Evolutionary conservation across 2,113 vertebrate genomes (phyloP), one percentile per base, ranked within the genome.

Genomic region (Podarcis muralis): DNA sequence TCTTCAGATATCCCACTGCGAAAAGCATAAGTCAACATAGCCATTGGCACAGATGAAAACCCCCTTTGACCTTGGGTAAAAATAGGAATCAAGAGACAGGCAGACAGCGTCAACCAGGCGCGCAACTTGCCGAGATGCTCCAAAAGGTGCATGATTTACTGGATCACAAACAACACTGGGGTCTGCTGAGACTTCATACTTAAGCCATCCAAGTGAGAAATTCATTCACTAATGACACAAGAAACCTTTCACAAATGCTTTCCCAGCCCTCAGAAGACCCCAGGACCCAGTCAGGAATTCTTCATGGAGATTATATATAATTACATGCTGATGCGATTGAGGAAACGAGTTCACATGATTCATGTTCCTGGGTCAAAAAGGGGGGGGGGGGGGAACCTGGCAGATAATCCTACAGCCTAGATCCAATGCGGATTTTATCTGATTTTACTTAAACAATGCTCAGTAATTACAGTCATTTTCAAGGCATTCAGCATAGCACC

Each of bases 291-390:
- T 75, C n/a, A 71, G 40, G 75, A 89, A 89, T 71, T 78, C 66
- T 71, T 83, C 32, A 20, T 3, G 62, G 88, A 92, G 91, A 88
- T 79, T 91, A 90, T 25, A 0, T 53, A 35, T 76, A 86, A 90
- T 84, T 84, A 83, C 91, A 92, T 93, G 93, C 72, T 93, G 89
- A 88, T 93, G 81, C 81, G 89, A 92, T 85, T 92, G 85, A 93
- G 88, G 93, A 95, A 93, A 91, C 90, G 90, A 90, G 79, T 85
- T 90, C 84, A 81, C 80, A 27, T 68, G 71, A 23, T 93, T 94
- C 89, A 93, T 74, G 71, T 84, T 2, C 0, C 88, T 94, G 91
- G 81, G 85, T 62, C 90, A 69, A 37, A 88, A 85, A 89, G 87
- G 35, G 35, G 35, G 35, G 35, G 35, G 35, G 35, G 35, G 35